phyloP scores from a whole-genome alignment of 64 coral and sea anemone species.

The Anthopleura sola region DNA sequence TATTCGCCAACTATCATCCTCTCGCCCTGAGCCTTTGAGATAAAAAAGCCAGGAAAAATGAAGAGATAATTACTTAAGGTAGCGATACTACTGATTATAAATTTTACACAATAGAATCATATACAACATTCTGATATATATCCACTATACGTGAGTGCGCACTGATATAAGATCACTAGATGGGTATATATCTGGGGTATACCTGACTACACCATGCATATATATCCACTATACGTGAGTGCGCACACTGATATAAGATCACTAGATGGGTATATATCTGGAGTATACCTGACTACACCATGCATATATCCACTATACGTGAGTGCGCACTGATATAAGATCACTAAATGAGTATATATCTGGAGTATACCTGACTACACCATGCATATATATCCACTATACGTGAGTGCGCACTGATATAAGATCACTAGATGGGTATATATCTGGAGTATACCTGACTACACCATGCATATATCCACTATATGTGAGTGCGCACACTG shows the following conservation, averaged over 20 bases:
- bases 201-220: slow-evolving; percentile 81
- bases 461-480: slow-evolving; percentile 44
- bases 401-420: not conserved
- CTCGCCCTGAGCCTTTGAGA: slow-evolving; percentile 26
- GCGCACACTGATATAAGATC: not conserved
- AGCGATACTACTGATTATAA: no score
- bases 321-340: not conserved
- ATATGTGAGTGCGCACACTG: not conserved
- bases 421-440: not conserved
- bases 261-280: not conserved
- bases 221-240: not conserved
- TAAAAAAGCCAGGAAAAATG: not conserved
- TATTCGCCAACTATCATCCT: slow-evolving; percentile 49
- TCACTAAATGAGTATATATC: not conserved
- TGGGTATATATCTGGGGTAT: not conserved
- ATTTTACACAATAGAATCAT: not conserved
- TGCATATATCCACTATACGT: not conserved
- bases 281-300: slow-evolving; percentile 81
- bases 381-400: slow-evolving; percentile 22
- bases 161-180: not conserved
- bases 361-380: slow-evolving; percentile 66
- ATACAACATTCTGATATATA: not conserved
- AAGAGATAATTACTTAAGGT: not conserved
- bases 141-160: no score
- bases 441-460: slow-evolving; percentile 51